Evolutionary conservation across 2,113 vertebrate genomes (phyloP), one percentile per base, ranked within the genome.

Genomic region (Oncorhynchus tshawytscha): DNA sequence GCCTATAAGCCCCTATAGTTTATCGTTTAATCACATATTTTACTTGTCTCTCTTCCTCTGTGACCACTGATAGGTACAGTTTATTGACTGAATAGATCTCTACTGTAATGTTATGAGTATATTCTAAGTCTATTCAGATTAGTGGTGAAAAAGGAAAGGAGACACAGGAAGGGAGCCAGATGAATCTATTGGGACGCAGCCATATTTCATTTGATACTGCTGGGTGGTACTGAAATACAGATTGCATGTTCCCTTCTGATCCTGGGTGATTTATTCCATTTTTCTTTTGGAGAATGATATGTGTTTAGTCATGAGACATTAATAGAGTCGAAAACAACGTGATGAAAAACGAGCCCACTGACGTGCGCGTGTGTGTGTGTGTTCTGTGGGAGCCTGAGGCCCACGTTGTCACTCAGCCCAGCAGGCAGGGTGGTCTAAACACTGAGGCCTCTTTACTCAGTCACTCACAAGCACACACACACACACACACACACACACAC

Each of bases 381-480:
- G 39, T 59, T 62, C 70, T 78, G 83, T 51, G 57, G 74, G 76
- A 84, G 89, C 84, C 81, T 84, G 85, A 89, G 91, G 88, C 90
- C 87, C 83, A 72, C 73, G 88, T 87, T 91, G 88, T 91, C 89
- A 88, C 85, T 91, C 88, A 92, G 88, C 88, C 86, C 85, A 83
- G 85, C 91, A 86, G 82, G 15, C 92, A 93, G 89, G 91, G 91
- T 92, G 91, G 91, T 93, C 91, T 83, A 80, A 89, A 91, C 89
- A 91, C 88, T 90, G 87, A 87, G 83, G 81, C 89, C 89, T 91
- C 89, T 90, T 84, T 89, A 84, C 88, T 90, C 81, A 18, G 73
- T 77, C 70, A 29, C 70, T 29, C 70, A 54, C 70, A 27, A 70
- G 25, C 25, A 68, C 66, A 68, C 54, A 27, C 54, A 29, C 71